Base-by-base conservation (phyloP, 2,888 invertebrate genomes). In the Oligia strigilis region DNA sequence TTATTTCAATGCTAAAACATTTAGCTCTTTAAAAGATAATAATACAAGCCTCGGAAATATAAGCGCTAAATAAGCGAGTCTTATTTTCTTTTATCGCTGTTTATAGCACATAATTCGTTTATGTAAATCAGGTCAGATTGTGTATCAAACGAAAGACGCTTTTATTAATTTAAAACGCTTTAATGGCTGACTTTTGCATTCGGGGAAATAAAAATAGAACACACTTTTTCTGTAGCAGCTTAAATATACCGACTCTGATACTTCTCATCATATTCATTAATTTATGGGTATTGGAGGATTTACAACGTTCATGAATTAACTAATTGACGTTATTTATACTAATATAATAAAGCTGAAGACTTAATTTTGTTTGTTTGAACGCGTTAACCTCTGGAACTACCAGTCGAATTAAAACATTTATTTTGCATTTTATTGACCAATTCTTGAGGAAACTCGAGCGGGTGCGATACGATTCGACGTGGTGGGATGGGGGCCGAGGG, bases 51-150 rank as follows among this genome's bases (percentile, higher is more conserved):
- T 62, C 6, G n/a, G 17, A 72, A 72, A 62, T 62, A 62, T 62
- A 72, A 62, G 43, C 74, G 71, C 80, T 65, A 71, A 84, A 69
- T 49, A 70, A 74, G 55, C 49, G 76, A 81, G 62, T 78, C 73
- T 82, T 81, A 77, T 88, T 91, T 89, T 87, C 80, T 80, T 82
- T 86, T 85, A 85, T 80, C 80, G 77, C 77, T 86, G 81, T 87
- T 88, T 84, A 87, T 82, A 80, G 75, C 76, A 75, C 83, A 84
- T 91, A 90, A 90, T 90, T 90, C 78, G 78, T 83, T 77, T 79
- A 89, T 88, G 90, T 89, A 87, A 89, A 89, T 91, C 84, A 90
- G 91, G 90, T 84, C 91, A 90, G 86, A 87, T 84, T 89, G 83
- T 91, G 86, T 89, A 89, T 88, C 86, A 90, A 81, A 83, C n/a